Percentiles rank a stretch among this genome's conserved stretches.
These are phyloP conservation scores for Macroramphosus scolopax DNA, from an alignment of 2,797 vertebrate genomes.

Conservation along the genomic window DNA sequence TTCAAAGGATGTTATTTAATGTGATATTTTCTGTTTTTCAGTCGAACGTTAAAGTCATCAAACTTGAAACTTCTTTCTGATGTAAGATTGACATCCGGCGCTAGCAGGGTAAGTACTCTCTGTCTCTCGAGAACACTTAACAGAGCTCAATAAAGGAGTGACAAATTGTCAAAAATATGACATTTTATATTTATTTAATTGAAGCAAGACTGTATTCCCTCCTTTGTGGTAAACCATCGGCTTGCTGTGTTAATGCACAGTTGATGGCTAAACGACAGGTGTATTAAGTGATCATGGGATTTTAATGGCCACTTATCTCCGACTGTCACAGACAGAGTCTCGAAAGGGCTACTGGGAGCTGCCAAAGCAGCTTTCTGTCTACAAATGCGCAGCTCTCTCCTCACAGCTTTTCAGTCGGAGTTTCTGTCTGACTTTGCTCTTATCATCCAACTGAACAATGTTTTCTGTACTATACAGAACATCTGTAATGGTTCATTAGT, in stretches of 20 bases:
- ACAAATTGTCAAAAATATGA: constrained; percentile 11
- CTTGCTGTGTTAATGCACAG: constrained; percentile 65
- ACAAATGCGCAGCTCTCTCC: constrained; percentile 43
- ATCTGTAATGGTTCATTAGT: constrained; percentile 13
- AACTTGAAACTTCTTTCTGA: too few relatives aligned
- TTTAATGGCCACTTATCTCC: constrained; percentile 77
- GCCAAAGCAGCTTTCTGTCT: constrained; percentile 54
- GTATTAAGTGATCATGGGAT: constrained; percentile 77
- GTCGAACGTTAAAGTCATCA: too few relatives aligned
- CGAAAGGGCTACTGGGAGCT: constrained; percentile 53
- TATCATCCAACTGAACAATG: constrained; percentile 18
- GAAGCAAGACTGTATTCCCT: constrained; percentile 27
- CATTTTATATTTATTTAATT: constrained; percentile 32
- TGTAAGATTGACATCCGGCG: too few relatives aligned
- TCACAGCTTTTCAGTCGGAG: constrained; percentile 10
- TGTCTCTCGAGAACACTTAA: too few relatives aligned
- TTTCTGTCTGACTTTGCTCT: constrained; percentile 30
- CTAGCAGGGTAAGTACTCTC: too few relatives aligned
- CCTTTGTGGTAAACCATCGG: constrained; percentile 17
- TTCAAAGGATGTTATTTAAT: too few relatives aligned
- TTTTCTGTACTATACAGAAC: constrained; percentile 21
- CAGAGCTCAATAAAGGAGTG: constrained; percentile 12
- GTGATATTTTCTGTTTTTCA: too few relatives aligned
- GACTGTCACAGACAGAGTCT: constrained; percentile 62
- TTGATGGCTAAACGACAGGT: constrained; percentile 72